Conservation (phyloP, 2,888 invertebrate species). For the Pseudococcus jackbeardsleyi region DNA sequence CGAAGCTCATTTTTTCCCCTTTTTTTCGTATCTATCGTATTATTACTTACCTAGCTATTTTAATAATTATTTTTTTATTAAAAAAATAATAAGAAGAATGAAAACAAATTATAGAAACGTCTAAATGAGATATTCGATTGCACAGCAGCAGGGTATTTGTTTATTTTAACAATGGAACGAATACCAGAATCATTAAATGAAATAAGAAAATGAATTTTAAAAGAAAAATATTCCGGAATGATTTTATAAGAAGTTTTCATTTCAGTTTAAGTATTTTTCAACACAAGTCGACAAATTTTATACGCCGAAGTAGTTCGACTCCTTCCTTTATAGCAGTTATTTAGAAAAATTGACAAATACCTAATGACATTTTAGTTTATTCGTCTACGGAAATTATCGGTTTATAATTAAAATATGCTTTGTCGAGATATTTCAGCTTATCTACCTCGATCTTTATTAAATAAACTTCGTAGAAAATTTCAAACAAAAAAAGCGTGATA, state of each 20-base stretch:
- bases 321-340: not conserved
- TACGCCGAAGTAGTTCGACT: not conserved
- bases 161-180: not conserved
- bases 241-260: slow-evolving; percentile 1
- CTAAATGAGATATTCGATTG: not conserved
- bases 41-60: not conserved
- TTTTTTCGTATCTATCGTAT: not conserved
- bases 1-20: not conserved
- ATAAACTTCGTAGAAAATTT: not conserved
- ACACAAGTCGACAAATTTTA: not conserved
- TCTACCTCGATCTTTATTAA: not conserved
- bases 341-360: slow-evolving; percentile 7
- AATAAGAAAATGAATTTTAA: not conserved
- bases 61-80: not conserved
- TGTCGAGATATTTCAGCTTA: not conserved
- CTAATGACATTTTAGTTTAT: not conserved
- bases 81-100: not conserved
- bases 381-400: not conserved
- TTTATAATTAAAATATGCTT: not conserved
- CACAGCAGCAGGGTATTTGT: not conserved
- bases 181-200: not conserved
- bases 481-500: not conserved
- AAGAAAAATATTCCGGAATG: not conserved
- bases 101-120: slow-evolving; percentile 8
- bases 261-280: not conserved